These are phyloP conservation scores for Onychorhynchus coronatus DNA, from an alignment of 2,113 vertebrate genomes.

Conservation along the genomic window DNA sequence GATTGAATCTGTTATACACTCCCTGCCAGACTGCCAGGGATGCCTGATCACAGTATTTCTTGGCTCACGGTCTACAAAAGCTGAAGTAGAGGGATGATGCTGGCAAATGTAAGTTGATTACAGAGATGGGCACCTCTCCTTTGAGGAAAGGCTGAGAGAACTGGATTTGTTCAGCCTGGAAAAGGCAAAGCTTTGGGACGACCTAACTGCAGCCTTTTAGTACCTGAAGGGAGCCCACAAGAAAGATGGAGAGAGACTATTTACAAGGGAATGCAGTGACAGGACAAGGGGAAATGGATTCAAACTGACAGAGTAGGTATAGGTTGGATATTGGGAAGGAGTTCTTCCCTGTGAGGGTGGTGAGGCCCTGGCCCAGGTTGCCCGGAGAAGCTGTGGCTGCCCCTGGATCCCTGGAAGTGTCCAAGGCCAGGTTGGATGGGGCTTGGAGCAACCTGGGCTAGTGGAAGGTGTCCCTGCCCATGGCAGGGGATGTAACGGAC, in stretches of 20 bases:
- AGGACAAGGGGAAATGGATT: not conserved
- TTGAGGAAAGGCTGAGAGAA: not conserved
- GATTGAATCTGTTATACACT: fast-evolving
- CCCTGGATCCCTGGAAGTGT: not conserved
- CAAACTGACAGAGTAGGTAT: fast-evolving
- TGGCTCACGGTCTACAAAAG: not conserved
- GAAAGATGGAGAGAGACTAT: not conserved
- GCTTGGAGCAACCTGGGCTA: not conserved
- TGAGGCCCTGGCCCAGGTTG: not conserved
- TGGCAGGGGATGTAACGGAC: fast-evolving
- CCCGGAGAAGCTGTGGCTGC: not conserved
- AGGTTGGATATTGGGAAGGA: fast-evolving
- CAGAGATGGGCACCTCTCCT: not conserved
- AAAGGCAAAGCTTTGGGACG: not conserved
- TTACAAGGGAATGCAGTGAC: not conserved
- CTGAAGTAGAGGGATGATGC: not conserved
- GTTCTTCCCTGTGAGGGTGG: fast-evolving
- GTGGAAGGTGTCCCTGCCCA: not conserved
- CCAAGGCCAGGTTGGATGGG: not conserved
- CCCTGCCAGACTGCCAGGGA: not conserved
- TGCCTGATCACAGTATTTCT: not conserved
- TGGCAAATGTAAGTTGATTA: not conserved
- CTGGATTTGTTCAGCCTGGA: not conserved
- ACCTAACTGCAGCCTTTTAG: not conserved
- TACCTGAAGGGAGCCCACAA: not conserved